Conservation (phyloP, 2,888 invertebrate genomes). For the Amorpha juglandis region DNA sequence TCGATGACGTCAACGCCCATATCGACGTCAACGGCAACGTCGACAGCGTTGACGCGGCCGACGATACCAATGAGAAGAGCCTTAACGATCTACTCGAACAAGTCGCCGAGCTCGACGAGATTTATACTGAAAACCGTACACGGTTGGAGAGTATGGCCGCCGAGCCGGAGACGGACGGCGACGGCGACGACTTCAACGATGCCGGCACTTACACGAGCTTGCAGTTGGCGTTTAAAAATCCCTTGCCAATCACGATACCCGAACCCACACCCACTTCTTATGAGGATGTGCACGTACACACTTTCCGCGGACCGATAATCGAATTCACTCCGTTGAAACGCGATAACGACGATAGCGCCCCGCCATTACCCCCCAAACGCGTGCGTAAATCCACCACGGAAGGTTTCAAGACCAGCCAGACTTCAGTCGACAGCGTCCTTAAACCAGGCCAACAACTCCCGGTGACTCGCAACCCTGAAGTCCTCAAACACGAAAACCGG, state of each 20-base stretch:
- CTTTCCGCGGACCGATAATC: constrained; percentile 80
- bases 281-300: constrained; percentile 84
- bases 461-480: constrained; percentile 56
- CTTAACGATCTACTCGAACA: constrained; percentile 89
- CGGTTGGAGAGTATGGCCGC: constrained; percentile 78
- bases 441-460: constrained; percentile 69
- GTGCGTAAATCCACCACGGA: constrained; percentile 82
- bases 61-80: constrained; percentile 84
- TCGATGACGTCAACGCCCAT: constrained; percentile 40
- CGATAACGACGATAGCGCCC: constrained; percentile 86
- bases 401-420: constrained; percentile 71
- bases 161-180: constrained; percentile 79
- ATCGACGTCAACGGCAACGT: constrained; percentile 54
- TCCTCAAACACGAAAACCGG: constrained; percentile 45
- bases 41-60: constrained; percentile 39
- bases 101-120: constrained; percentile 92
- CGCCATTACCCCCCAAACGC: constrained; percentile 92
- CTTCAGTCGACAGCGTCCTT: constrained; percentile 70
- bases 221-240: constrained; percentile 94
- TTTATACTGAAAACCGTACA: constrained; percentile 89
- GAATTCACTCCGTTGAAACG: constrained; percentile 80
- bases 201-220: constrained; percentile 92
- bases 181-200: constrained; percentile 88
- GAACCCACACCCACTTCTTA: constrained; percentile 79
- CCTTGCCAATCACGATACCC: constrained; percentile 84